Evolutionary conservation across 2,888 invertebrate species (phyloP).

Genomic region (Hirtodrosophila trivittata): DNA sequence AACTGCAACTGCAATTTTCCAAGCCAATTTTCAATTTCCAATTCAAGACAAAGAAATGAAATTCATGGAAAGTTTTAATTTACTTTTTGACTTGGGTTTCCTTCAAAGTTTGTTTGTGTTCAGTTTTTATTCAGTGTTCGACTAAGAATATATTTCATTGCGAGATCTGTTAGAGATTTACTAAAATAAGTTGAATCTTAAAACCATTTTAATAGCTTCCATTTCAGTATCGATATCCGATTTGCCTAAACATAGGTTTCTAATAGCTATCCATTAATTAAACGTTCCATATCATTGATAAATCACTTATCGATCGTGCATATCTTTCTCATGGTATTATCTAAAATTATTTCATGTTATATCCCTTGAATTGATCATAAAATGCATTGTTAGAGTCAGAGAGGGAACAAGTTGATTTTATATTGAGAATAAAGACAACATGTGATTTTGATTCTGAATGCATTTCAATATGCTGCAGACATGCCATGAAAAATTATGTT

Average conservation of each 20-base stretch:
- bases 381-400: conserved; percentile 45
- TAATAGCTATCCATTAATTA: too few relatives aligned
- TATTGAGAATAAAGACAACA: conserved; percentile 58
- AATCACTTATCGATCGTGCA: conserved; percentile 23
- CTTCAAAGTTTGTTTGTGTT: too few relatives aligned
- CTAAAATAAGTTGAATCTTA: too few relatives aligned
- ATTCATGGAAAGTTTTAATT: too few relatives aligned
- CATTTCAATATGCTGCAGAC: conserved; percentile 1
- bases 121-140: too few relatives aligned
- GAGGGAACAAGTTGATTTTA: conserved; percentile 57
- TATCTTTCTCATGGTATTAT: conserved; percentile 11
- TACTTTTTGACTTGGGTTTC: too few relatives aligned
- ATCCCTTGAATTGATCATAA: conserved; percentile 30
- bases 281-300: conserved; percentile 12
- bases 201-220: too few relatives aligned
- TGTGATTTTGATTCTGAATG: conserved; percentile 62
- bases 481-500: conserved; percentile 64
- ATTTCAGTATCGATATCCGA: too few relatives aligned
- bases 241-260: too few relatives aligned
- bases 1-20: conserved; percentile 2
- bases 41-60: too few relatives aligned
- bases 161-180: too few relatives aligned
- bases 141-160: too few relatives aligned
- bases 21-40: conserved; percentile 14
- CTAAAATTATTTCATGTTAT: conserved; percentile 1